phyloP scores from a whole-genome alignment of 2,888 invertebrate genomes.

The Aromia moschata region DNA sequence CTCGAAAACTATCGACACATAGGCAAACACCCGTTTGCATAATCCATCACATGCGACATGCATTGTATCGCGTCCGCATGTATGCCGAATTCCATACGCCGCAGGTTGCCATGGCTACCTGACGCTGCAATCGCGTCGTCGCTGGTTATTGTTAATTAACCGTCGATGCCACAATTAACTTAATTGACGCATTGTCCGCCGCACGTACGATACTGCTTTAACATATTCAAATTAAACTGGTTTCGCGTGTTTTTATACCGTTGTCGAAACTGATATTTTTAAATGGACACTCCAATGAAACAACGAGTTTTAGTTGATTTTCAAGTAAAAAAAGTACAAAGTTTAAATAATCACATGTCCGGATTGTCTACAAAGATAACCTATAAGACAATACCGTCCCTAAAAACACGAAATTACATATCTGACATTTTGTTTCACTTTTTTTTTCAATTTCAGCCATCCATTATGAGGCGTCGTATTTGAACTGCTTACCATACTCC shows the following conservation, averaged over 20 bases:
- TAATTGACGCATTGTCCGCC: slow-evolving; percentile 37
- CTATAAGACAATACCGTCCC: too few relatives aligned
- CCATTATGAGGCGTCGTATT: too few relatives aligned
- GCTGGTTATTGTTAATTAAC: slow-evolving; percentile 44
- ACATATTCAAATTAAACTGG: slow-evolving; percentile 17
- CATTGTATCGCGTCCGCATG: slow-evolving; percentile 4
- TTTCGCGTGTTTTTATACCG: slow-evolving; percentile 3
- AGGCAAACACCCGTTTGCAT: slow-evolving; percentile 21
- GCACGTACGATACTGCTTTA: background rate
- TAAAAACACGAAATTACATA: too few relatives aligned
- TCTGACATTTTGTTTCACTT: too few relatives aligned
- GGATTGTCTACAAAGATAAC: too few relatives aligned
- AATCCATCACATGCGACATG: slow-evolving; percentile 29
- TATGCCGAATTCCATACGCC: slow-evolving; percentile 2
- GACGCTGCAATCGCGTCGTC: slow-evolving; percentile 34
- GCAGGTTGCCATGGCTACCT: slow-evolving; percentile 33
- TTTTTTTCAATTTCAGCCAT: too few relatives aligned
- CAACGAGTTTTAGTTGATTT: too few relatives aligned
- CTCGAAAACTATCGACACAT: slow-evolving; percentile 11
- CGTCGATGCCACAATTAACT: slow-evolving; percentile 43
- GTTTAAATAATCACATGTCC: too few relatives aligned
- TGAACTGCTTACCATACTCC: too few relatives aligned
- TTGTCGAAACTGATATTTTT: background rate
- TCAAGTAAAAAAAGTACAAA: too few relatives aligned
- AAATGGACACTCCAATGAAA: too few relatives aligned